Conservation (phyloP, 2,797 vertebrate species). For the Dicrostonyx torquatus region DNA sequence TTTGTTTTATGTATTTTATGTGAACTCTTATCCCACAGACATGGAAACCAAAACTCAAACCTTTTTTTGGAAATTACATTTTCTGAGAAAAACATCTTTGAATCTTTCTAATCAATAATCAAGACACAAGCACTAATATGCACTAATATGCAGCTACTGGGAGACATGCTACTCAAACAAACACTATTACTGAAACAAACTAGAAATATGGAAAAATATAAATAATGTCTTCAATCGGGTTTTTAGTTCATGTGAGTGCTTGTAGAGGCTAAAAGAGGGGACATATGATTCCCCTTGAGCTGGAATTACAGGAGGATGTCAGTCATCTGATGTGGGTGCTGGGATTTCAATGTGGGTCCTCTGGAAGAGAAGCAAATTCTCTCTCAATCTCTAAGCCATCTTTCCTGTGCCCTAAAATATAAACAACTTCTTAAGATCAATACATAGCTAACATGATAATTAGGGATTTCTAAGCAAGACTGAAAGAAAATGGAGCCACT, state of each 20-base stretch:
- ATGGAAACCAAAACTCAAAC: neutral
- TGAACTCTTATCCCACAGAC: constrained; percentile 13
- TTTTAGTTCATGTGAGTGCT: neutral
- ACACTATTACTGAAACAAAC: neutral
- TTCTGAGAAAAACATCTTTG: neutral
- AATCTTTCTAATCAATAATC: neutral
- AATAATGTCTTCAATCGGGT: neutral
- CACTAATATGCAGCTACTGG: neutral
- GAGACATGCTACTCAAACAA: neutral
- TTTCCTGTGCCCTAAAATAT: neutral
- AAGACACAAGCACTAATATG: neutral
- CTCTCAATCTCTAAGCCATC: neutral
- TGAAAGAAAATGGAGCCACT: constrained; percentile 24
- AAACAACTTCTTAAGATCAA: neutral
- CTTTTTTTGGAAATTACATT: constrained; percentile 18
- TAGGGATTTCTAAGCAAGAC: constrained; percentile 27
- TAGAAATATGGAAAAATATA: neutral
- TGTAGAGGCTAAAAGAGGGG: neutral
- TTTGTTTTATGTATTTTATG: constrained; percentile 26
- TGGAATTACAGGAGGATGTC: neutral
- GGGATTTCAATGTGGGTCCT: neutral
- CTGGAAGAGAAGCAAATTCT: neutral
- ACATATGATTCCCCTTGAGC: neutral
- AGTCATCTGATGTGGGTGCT: neutral
- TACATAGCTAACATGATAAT: neutral